Evolutionary conservation across 2,888 invertebrate species (phyloP).

Genomic region (Clistopyga incitator): DNA sequence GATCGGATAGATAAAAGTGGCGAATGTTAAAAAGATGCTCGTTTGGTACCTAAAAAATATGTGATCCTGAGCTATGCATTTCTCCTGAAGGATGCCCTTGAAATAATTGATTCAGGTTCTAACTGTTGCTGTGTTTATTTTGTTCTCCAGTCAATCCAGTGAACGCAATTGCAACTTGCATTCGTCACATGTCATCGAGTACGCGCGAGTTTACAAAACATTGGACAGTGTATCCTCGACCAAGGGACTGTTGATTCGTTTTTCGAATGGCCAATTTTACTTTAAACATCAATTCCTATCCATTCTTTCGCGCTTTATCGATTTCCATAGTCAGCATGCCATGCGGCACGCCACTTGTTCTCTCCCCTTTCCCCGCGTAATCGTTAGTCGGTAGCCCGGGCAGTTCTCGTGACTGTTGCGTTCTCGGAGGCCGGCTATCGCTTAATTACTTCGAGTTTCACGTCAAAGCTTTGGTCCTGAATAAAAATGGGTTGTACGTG

Average conservation of each 20-base stretch:
- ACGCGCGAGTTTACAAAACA: neutral
- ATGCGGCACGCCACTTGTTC: slow-evolving; percentile 35
- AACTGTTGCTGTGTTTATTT: neutral
- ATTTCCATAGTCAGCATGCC: slow-evolving; percentile 22
- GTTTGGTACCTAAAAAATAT: too few species aligned
- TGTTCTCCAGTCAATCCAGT: neutral
- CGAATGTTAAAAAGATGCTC: too few species aligned
- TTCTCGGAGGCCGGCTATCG: slow-evolving; percentile 22
- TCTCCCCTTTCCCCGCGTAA: slow-evolving; percentile 56
- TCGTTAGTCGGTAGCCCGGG: slow-evolving; percentile 53
- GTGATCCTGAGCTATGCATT: too few species aligned
- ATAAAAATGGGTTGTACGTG: neutral
- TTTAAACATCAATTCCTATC: slow-evolving; percentile 34
- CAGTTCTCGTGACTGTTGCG: slow-evolving; percentile 35
- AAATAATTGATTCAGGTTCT: neutral
- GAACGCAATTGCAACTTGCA: slow-evolving; percentile 12
- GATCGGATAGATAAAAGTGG: too few species aligned
- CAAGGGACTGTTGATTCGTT: slow-evolving; percentile 2
- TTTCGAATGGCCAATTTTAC: slow-evolving; percentile 12
- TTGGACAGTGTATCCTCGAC: slow-evolving; percentile 2
- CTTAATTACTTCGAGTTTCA: slow-evolving; percentile 34
- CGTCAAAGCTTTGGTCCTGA: slow-evolving; percentile 16
- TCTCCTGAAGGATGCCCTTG: neutral
- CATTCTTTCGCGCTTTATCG: slow-evolving; percentile 26
- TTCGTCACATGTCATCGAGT: neutral